Conservation (phyloP, 2,113 vertebrate genomes). For the Muntiacus muntjak region DNA sequence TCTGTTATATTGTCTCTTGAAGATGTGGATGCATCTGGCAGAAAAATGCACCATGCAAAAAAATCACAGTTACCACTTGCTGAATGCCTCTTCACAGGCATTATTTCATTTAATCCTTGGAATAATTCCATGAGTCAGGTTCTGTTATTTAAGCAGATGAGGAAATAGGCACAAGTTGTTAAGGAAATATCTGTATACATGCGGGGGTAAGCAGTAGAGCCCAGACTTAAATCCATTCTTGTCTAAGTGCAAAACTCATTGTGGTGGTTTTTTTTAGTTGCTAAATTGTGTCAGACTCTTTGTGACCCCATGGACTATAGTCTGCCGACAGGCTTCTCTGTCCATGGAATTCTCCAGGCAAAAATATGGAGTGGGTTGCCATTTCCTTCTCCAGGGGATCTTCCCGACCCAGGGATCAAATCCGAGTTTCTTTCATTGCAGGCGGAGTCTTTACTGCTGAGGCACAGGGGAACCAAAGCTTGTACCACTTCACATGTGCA, state of each 20-base stretch:
- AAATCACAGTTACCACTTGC: neutral
- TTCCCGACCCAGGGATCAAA: neutral
- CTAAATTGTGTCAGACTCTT: neutral
- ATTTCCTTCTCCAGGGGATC: neutral
- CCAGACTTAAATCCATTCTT: neutral
- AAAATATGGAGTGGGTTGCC: neutral
- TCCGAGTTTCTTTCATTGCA: neutral
- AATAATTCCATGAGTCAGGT: neutral
- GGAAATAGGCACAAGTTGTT: neutral
- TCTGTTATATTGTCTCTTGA: neutral
- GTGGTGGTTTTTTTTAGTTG: neutral
- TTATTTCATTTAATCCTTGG: neutral
- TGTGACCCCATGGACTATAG: neutral
- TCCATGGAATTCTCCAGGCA: neutral
- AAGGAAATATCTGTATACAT: neutral
- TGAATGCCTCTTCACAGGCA: neutral
- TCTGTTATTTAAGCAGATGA: neutral
- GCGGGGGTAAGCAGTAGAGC: neutral
- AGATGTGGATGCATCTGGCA: neutral
- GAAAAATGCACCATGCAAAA: neutral
- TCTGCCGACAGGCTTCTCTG: neutral
- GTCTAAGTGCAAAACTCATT: neutral
- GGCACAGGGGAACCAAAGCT: neutral
- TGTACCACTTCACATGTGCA: neutral
- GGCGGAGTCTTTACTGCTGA: neutral